A percentile compares a stretch with the other conserved stretches of the same genome.
phyloP scores from a whole-genome alignment of 2,797 vertebrate genomes.

The Avahi laniger region DNA sequence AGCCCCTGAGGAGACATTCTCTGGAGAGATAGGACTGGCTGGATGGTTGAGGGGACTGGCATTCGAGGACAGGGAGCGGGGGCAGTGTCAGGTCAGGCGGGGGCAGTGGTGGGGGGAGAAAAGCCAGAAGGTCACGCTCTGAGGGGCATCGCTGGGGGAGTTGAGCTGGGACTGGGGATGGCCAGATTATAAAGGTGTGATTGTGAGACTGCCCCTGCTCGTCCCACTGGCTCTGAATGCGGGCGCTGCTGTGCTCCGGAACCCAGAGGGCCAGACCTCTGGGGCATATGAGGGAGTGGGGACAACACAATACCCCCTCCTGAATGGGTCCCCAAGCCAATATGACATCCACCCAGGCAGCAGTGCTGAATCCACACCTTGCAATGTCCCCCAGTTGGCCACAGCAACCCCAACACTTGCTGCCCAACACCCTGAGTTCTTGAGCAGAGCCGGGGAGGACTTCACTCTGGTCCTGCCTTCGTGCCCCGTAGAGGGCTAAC shows the following conservation, averaged over 20 bases:
- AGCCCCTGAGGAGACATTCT: background rate
- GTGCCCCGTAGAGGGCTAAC: background rate
- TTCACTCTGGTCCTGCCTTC: background rate
- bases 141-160: background rate
- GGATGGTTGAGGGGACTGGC: background rate
- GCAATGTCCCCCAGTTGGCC: background rate
- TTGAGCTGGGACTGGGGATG: background rate
- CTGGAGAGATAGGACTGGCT: background rate
- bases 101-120: background rate
- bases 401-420: background rate
- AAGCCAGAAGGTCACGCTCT: background rate
- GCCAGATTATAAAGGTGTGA: background rate
- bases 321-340: background rate
- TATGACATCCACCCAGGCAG: background rate
- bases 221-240: background rate
- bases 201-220: background rate
- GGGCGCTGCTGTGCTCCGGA: background rate
- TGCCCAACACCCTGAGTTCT: background rate
- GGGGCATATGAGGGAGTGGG: background rate
- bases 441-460: background rate
- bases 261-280: background rate
- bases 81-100: background rate
- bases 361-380: background rate
- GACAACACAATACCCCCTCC: background rate
- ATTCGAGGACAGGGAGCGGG: background rate